Evolutionary conservation across 2,113 vertebrate genomes (phyloP), one percentile per base, ranked within the genome.

Genomic region (Siniperca knerii): DNA sequence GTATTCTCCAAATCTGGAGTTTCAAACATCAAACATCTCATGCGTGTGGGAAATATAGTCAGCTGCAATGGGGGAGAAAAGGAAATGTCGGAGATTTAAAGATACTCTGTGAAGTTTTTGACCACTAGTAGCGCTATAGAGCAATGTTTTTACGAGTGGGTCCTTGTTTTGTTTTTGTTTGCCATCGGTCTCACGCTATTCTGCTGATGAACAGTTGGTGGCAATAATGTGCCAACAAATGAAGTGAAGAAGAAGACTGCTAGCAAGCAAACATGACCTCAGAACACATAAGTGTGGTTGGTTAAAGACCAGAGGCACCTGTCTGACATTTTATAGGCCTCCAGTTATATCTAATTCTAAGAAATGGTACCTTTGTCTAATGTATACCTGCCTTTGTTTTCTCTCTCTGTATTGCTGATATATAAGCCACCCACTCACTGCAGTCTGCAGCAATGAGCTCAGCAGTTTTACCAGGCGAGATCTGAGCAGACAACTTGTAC

Each of bases 401-500:
- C 62, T 65, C 55, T 52, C 64, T 65, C 6, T 70, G 37, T 64
- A 0, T 61, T 33, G 23, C 29, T 74, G 48, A 88, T 85, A 85
- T 85, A 61, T 66, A 85, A 84, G 64, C 79, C 75, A 16, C 85
- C 87, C 90, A 81, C 90, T 55, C 72, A 64, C 84, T 87, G 78
- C 79, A 82, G 77, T 81, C 85, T 86, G 79, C 75, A 72, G 74
- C 67, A 75, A 83, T 83, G 75, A 90, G 69, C 78, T 83, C 85
- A 86, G 84, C 85, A 82, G 11, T 85, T 84, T 84, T 12, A 83
- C 67, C 68, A 33, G 80, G 52, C 44, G 15, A 70, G 68, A 88
- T 78, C 1, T 55, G 68, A 89, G 78, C 61, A 42, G 80, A 84
- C 70, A 60, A 20, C 57, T 71, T 54, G 42, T 35, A 67, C 44